A percentile compares a stretch with the other conserved stretches of the same genome.
These are phyloP conservation scores for Syrmaticus mikado DNA, from an alignment of 2,113 vertebrate species.

Conservation along the genomic window DNA sequence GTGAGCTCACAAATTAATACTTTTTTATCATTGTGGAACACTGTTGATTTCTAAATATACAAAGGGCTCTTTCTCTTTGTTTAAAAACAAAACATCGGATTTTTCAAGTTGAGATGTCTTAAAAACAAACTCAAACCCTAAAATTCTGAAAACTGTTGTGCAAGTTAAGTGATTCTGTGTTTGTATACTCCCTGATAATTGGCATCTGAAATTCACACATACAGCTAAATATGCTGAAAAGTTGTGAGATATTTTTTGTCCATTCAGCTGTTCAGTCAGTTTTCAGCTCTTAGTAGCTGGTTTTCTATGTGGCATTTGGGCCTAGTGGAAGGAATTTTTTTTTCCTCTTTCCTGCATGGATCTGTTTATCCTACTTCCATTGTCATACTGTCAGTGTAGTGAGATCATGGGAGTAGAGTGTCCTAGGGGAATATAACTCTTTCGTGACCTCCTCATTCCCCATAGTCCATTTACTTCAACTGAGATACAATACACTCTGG, in stretches of 20 bases:
- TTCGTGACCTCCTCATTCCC: neutral
- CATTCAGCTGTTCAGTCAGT: neutral
- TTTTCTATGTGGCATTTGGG: neutral
- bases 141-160: neutral
- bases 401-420: constrained; percentile 19
- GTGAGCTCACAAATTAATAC: neutral
- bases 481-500: neutral
- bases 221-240: neutral
- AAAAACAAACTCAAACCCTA: neutral
- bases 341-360: neutral
- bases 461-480: neutral
- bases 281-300: neutral
- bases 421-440: constrained; percentile 32
- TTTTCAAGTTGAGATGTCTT: neutral
- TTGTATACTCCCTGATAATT: neutral
- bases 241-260: neutral
- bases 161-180: neutral
- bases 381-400: constrained; percentile 53
- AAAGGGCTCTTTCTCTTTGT: neutral
- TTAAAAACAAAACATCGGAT: neutral
- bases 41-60: neutral
- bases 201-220: neutral
- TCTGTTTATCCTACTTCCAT: constrained; percentile 49
- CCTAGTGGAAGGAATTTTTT: constrained; percentile 22
- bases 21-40: neutral